Base-by-base conservation (phyloP, 2,888 invertebrate genomes). In the Meteorus colon region DNA sequence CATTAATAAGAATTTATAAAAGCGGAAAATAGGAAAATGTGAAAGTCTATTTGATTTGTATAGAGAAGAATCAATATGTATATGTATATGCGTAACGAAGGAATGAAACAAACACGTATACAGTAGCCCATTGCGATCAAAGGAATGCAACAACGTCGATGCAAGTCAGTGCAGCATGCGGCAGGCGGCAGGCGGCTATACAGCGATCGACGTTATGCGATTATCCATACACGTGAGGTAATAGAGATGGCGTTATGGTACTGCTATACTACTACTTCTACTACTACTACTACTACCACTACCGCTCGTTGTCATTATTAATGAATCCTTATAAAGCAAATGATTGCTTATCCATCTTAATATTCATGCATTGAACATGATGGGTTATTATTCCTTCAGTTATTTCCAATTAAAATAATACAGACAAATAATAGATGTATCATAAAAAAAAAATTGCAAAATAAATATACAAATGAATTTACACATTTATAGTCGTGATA, bases 1-100 rank as follows among this genome's bases (percentile, higher is more conserved):
- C 81, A 79, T 80, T 82, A 81, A 83, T 84, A 81, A 77, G 82
- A 81, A 83, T 83, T 83, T 81, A 83, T 81, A 80, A 73, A 48
- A 45, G 63, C 79, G 2, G 4, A 74, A 76, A 70, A 68, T 77
- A 79, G 77, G 80, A 82, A 81, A 84, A 83, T 84, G 84, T 84
- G 84, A 84, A 84, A 84, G 84, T 84, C 77, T 51, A 8, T 19
- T 55, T n/a, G 48, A 48, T 19, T 55, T 55, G 8, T 55, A 24
- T 55, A 14, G 48, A 48, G 16, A 4, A n/a, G 4, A n/a, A 48
- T 16, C 1, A n/a, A 24, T 6, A 55, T 55, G n/a, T 5, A 24
- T 5, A 55, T 24, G 19, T 55, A 24, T 24, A 24, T 55, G 19
- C 5, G 19, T 55, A 6, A 8, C 6, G n/a, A 55, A 1, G 19